These are phyloP conservation scores for Babyrousa celebensis DNA, from an alignment of 2,797 vertebrate genomes.

Conservation along the genomic window DNA sequence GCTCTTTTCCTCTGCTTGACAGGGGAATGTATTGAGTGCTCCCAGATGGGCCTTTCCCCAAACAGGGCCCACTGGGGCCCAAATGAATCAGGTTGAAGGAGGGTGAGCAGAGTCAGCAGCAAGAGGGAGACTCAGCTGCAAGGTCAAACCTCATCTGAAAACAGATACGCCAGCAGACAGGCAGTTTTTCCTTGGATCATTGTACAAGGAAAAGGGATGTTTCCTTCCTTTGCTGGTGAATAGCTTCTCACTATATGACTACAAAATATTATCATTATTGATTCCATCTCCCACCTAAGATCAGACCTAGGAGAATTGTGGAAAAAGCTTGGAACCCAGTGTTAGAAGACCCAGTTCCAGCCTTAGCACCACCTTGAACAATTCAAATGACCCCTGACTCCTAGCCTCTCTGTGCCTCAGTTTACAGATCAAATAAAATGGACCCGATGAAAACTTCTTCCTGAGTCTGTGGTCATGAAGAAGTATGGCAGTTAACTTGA, in stretches of 20 bases:
- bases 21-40: conserved; percentile 72
- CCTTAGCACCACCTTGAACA: not conserved
- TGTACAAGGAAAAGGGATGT: not conserved
- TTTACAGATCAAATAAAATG: conserved; percentile 49
- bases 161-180: not conserved
- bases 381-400: not conserved
- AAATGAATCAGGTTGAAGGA: conserved; percentile 77
- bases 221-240: not conserved
- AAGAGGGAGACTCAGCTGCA: conserved; percentile 68
- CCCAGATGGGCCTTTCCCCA: conserved; percentile 79
- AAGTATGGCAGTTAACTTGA: not conserved
- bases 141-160: conserved; percentile 63
- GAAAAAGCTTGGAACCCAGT: not conserved
- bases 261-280: not conserved
- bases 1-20: conserved; percentile 80
- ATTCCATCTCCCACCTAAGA: not conserved
- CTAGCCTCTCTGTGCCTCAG: not conserved
- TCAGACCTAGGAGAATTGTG: not conserved
- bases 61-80: conserved; percentile 56
- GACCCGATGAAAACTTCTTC: not conserved
- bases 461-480: not conserved
- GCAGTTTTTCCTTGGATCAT: conserved; percentile 18
- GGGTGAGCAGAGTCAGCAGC: conserved; percentile 77
- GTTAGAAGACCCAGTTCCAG: not conserved
- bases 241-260: not conserved